These are phyloP conservation scores for Ischnura elegans DNA, from an alignment of 2,888 invertebrate species.

Conservation along the genomic window DNA sequence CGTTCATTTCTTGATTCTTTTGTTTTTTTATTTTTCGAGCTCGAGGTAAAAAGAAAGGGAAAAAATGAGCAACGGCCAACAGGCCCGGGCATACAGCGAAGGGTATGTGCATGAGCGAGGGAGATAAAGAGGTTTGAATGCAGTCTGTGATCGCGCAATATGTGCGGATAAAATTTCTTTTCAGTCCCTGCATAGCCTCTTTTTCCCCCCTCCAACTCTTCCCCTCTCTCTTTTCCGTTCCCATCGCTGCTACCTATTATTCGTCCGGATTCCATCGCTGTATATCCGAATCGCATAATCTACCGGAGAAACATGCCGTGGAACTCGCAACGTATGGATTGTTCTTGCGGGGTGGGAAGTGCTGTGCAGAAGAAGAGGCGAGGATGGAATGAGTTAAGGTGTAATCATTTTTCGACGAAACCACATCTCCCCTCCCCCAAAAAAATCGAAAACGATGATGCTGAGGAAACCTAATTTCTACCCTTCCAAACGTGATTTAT, in stretches of 20 bases:
- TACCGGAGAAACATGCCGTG: not conserved
- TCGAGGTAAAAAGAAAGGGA: too few species aligned
- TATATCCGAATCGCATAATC: not conserved
- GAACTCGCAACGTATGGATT: not conserved
- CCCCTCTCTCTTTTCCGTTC: not conserved
- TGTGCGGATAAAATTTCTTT: not conserved
- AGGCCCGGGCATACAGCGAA: not conserved
- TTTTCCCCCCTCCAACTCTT: not conserved
- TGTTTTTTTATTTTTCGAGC: not conserved
- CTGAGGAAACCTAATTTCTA: not conserved
- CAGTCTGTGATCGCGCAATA: slow-evolving; percentile 31
- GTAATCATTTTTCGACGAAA: not conserved
- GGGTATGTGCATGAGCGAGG: slow-evolving; percentile 11
- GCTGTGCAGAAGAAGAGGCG: not conserved
- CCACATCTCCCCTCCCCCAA: not conserved
- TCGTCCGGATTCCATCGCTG: slow-evolving; percentile 1
- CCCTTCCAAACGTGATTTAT: not conserved
- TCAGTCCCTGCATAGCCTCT: too few species aligned
- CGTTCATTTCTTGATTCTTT: not conserved
- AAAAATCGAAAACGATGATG: not conserved
- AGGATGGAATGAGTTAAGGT: not conserved
- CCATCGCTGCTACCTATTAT: not conserved
- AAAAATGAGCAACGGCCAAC: not conserved
- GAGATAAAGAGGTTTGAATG: slow-evolving; percentile 32
- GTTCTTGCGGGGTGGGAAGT: not conserved